Evolutionary conservation across 2,113 vertebrate genomes (phyloP).

Genomic region (Carlito syrichta): DNA sequence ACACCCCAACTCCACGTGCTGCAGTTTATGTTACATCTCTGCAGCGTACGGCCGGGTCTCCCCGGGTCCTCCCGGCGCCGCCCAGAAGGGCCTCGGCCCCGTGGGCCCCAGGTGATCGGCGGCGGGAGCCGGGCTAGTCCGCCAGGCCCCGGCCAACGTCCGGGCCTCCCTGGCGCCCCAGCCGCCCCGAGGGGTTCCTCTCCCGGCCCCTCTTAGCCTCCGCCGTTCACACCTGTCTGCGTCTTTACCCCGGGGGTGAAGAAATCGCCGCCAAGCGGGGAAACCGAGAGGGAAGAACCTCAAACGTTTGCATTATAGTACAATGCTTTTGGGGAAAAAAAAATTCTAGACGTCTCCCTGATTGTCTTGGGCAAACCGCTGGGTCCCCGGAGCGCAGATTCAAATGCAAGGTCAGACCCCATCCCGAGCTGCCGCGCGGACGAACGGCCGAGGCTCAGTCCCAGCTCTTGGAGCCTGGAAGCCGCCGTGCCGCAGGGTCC

Average conservation of each 20-base stretch:
- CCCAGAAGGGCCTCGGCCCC: neutral
- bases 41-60: conserved; percentile 44
- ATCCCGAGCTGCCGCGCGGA: neutral
- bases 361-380: neutral
- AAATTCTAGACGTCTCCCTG: neutral
- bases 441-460: neutral
- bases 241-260: neutral
- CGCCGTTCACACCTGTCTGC: neutral
- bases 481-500: neutral
- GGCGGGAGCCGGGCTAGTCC: neutral
- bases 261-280: neutral
- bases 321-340: neutral
- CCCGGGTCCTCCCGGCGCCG: neutral
- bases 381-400: conserved; percentile 37
- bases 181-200: no score
- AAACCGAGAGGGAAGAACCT: neutral
- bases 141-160: neutral
- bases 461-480: neutral
- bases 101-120: neutral
- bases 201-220: neutral
- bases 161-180: neutral
- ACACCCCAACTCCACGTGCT: conserved; percentile 93
- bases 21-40: conserved; percentile 78
- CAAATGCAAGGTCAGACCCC: conserved; percentile 72
- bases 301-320: neutral